Evolutionary conservation across 2,888 invertebrate species (phyloP).

Genomic region (Pseudococcus longispinus): DNA sequence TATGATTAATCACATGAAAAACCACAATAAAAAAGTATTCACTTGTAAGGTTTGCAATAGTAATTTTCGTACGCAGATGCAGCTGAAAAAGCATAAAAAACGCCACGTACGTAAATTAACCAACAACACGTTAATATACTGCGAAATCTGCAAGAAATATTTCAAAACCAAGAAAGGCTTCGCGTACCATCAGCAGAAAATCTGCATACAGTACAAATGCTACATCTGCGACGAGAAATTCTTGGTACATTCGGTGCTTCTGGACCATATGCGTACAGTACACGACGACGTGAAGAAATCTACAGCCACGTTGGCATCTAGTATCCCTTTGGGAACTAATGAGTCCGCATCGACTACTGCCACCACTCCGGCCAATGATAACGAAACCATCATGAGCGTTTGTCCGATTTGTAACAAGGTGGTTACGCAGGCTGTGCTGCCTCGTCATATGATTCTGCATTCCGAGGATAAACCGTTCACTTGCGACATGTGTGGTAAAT

Average conservation of each 20-base stretch:
- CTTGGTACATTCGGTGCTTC: background rate
- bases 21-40: slow-evolving; percentile 16
- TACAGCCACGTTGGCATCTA: background rate
- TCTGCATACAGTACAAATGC: slow-evolving; percentile 41
- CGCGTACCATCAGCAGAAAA: slow-evolving; percentile 47
- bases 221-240: slow-evolving; percentile 44
- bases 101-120: background rate
- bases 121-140: slow-evolving; percentile 38
- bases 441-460: slow-evolving; percentile 52
- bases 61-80: background rate
- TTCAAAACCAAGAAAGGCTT: slow-evolving; percentile 48
- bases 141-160: slow-evolving; percentile 50
- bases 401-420: slow-evolving; percentile 38
- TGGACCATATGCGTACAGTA: slow-evolving; percentile 2
- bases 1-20: slow-evolving; percentile 40
- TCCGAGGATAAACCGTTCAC: slow-evolving; percentile 24
- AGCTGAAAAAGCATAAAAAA: slow-evolving; percentile 48
- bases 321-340: no score
- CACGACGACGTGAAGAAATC: slow-evolving; percentile 26
- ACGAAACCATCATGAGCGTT: slow-evolving; percentile 3
- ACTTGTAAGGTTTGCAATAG: slow-evolving; percentile 5
- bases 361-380: background rate
- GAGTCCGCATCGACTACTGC: background rate
- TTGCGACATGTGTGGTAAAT: slow-evolving; percentile 47
- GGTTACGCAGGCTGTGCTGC: slow-evolving; percentile 46